Evolutionary conservation across 2,797 vertebrate species (phyloP).

Genomic region (Adelosebastes latens): DNA sequence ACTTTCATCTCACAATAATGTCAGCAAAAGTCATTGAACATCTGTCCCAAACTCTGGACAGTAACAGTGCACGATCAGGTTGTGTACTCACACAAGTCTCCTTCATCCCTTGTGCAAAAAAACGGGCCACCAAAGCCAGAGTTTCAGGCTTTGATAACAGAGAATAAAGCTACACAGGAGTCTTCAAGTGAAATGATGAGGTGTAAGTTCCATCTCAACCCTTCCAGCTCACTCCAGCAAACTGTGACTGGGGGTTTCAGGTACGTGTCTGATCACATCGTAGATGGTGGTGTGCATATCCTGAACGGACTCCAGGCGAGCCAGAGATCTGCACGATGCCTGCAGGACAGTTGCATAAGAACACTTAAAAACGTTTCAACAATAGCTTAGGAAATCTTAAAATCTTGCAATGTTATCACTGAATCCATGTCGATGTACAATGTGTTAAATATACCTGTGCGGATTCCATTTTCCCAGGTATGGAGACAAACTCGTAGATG

Average conservation of each 20-base stretch:
- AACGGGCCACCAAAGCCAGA: constrained; percentile 30
- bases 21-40: constrained; percentile 41
- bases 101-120: constrained; percentile 62
- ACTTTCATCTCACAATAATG: constrained; percentile 39
- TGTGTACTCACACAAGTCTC: constrained; percentile 43
- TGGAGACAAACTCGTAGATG: constrained; percentile 95
- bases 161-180: constrained; percentile 53
- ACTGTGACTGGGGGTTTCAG: constrained; percentile 85
- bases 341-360: constrained; percentile 62
- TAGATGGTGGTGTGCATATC: constrained; percentile 91
- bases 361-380: constrained; percentile 15
- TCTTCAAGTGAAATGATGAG: constrained; percentile 37
- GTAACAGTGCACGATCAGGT: constrained; percentile 68
- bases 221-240: constrained; percentile 75
- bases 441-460: constrained; percentile 81
- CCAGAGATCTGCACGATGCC: constrained; percentile 84
- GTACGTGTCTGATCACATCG: constrained; percentile 93
- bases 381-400: neutral
- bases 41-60: constrained; percentile 33
- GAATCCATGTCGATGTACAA: neutral
- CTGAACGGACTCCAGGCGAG: constrained; percentile 81
- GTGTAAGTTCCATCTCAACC: constrained; percentile 5
- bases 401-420: neutral
- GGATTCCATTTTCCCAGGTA: constrained; percentile 87
- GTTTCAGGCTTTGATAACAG: constrained; percentile 31